Percentiles rank a stretch among this genome's conserved stretches.
These are phyloP conservation scores for Urocitellus parryii DNA, from an alignment of 2,113 vertebrate species.

Conservation along the genomic window DNA sequence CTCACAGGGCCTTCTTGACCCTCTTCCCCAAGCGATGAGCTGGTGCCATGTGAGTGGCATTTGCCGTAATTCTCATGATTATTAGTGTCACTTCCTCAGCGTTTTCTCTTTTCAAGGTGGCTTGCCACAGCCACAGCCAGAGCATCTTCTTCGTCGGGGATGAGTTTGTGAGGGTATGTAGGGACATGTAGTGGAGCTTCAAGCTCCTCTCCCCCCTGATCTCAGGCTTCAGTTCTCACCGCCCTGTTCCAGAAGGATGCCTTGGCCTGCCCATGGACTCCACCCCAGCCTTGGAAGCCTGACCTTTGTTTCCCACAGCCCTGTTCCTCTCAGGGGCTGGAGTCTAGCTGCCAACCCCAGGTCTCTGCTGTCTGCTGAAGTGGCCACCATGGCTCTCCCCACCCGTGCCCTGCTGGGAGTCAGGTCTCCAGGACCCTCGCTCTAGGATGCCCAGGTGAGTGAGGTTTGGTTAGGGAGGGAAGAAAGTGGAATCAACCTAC, in stretches of 20 bases:
- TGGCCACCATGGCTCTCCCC: too few relatives aligned
- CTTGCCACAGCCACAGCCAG: background rate
- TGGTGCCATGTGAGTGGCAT: background rate
- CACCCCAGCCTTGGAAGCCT: background rate
- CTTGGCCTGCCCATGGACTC: background rate
- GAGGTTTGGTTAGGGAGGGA: too few relatives aligned
- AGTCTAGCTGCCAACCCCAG: too few relatives aligned
- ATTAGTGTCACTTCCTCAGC: too few relatives aligned
- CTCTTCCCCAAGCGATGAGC: background rate
- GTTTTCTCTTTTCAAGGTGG: too few relatives aligned
- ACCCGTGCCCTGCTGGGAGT: background rate
- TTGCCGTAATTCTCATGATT: background rate
- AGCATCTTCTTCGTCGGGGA: background rate
- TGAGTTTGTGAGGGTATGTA: too few relatives aligned
- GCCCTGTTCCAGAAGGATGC: background rate
- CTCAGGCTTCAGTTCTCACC: background rate
- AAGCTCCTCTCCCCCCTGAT: background rate
- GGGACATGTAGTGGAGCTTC: background rate
- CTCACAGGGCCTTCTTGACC: background rate
- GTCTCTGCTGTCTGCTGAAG: background rate
- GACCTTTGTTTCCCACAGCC: too few relatives aligned
- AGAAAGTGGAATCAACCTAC: fast-evolving
- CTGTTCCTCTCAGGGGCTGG: background rate
- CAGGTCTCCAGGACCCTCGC: background rate
- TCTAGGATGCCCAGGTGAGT: background rate